These are phyloP conservation scores for Ophthalmolycus amberensis DNA, from an alignment of 2,113 vertebrate genomes.

Conservation along the genomic window DNA sequence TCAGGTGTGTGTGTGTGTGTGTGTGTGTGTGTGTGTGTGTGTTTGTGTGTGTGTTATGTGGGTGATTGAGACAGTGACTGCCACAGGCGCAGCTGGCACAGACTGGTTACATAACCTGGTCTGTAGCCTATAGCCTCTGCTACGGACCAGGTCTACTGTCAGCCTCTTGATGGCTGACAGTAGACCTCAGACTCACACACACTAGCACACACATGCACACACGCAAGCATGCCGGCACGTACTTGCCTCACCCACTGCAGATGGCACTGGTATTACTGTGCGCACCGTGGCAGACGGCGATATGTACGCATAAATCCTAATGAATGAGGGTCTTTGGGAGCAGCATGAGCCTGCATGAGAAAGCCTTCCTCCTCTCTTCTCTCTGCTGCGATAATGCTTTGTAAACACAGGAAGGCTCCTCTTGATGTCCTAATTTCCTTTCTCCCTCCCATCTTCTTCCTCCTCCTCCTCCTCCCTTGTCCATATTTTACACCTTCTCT, in stretches of 20 bases:
- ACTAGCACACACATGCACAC: constrained; percentile 45
- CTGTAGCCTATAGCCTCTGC: constrained; percentile 70
- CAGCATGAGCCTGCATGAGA: constrained; percentile 1
- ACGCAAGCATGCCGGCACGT: constrained; percentile 30
- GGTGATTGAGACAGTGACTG: constrained; percentile 60
- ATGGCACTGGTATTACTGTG: constrained; percentile 51
- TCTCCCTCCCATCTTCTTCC: constrained; percentile 22
- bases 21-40: constrained; percentile 41
- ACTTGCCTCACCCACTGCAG: constrained; percentile 56
- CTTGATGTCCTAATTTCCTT: constrained; percentile 57
- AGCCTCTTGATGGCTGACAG: constrained; percentile 66
- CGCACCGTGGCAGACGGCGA: constrained; percentile 10
- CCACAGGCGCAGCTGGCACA: constrained; percentile 77
- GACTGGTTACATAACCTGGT: constrained; percentile 78
- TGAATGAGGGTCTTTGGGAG: constrained; percentile 38
- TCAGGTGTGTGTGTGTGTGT: constrained; percentile 32
- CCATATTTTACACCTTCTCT: constrained; percentile 58
- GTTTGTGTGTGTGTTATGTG: constrained; percentile 33
- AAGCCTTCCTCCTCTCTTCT: constrained; percentile 13
- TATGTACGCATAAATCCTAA: constrained; percentile 24
- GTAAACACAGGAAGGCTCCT: constrained; percentile 61
- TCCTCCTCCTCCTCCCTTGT: constrained; percentile 23
- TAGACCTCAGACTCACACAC: constrained; percentile 60
- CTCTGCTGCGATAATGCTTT: constrained; percentile 43
- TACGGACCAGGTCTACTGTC: too few relatives aligned